Evolutionary conservation across 2,797 vertebrate species (phyloP), one percentile per base, ranked within the genome.

Genomic region (Fistularia commersonii): DNA sequence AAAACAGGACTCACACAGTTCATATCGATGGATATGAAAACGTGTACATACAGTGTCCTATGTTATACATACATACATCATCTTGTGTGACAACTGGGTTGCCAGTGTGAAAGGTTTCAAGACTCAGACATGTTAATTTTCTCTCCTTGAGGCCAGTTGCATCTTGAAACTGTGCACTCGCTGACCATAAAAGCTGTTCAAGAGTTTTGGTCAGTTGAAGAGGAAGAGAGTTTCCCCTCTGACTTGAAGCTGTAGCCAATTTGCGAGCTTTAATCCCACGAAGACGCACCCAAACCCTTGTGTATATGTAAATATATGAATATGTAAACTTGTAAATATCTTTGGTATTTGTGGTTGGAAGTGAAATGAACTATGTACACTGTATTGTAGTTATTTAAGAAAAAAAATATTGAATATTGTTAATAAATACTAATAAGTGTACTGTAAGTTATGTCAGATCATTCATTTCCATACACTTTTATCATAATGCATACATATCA

Each of bases 341-440:
- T 75, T 75, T 80, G 66, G 67, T 80, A 77, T 82, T 76, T 77
- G 79, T 82, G 71, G 55, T 51, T 72, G 69, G 41, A 69, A 59
- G 37, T 82, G 60, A 69, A 54, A 61, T 46, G 39, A 56, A 63
- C 45, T 9, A 13, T 80, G 64, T 75, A 66, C 60, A 71, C 72
- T 76, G 61, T 82, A 54, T 36, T 80, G 61, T 81, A 80, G 72
- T 76, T 85, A 88, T 88, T 88, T 89, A 88, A 88, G 46, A 14
- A 55, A 54, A 13, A 41, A 57, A 59, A 41, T 62, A 61, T 58
- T 57, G 32, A 48, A 60, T 57, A 59, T 5, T 64, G 39, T 33
- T 85, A 88, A 88, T 89, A 89, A 92, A 91, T 69, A 66, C 61
- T 75, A 71, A 85, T 66, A 66, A 45, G 43, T 64, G 44, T 64